These are phyloP conservation scores for Pristionchus entomophagus DNA, from an alignment of 2,888 invertebrate species.

Conservation along the genomic window DNA sequence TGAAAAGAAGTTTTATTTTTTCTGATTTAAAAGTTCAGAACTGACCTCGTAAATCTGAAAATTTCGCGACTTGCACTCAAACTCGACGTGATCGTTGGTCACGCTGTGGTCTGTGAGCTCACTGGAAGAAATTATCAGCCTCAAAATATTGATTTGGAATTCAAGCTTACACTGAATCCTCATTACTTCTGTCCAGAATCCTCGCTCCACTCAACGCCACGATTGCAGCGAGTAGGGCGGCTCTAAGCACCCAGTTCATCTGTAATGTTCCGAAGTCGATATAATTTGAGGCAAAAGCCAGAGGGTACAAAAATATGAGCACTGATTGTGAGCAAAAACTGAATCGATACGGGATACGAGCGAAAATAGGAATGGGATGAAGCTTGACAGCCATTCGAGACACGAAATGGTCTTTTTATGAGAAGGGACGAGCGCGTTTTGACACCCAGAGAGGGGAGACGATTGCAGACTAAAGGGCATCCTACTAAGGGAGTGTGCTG, in stretches of 20 bases:
- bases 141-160: not conserved
- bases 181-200: slow-evolving; percentile 2
- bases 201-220: not conserved
- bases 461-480: not conserved
- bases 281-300: not conserved
- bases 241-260: not conserved
- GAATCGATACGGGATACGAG: not conserved
- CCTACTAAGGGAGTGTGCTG: not conserved
- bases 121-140: not conserved
- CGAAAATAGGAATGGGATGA: not conserved
- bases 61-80: slow-evolving; percentile 5
- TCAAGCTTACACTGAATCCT: slow-evolving; percentile 2
- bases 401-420: not conserved
- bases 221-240: not conserved
- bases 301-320: not conserved
- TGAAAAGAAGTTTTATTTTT: not conserved
- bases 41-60: slow-evolving; percentile 24
- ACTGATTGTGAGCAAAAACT: not conserved
- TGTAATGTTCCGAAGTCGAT: not conserved
- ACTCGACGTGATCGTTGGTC: slow-evolving; percentile 12
- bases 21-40: not conserved
- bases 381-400: not conserved
- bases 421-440: not conserved
- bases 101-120: slow-evolving; percentile 14
- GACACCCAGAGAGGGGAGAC: slow-evolving; percentile 2